Percentiles rank a stretch among this genome's conserved stretches.
Evolutionary conservation across 2,888 invertebrate species (phyloP).

Genomic region (Cephus rjabovi): DNA sequence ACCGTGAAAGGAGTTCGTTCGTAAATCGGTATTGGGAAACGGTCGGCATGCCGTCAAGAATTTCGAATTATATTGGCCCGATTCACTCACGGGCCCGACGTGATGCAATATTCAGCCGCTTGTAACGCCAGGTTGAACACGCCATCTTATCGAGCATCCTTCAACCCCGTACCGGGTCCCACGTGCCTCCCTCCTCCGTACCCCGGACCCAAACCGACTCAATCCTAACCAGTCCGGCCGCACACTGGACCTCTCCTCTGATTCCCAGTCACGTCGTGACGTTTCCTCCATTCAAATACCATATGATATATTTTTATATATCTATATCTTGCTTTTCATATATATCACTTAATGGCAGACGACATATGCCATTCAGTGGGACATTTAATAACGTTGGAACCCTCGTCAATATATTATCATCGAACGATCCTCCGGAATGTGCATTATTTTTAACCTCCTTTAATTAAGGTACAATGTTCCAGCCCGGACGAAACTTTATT

Average conservation of each 20-base stretch:
- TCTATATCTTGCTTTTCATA: neutral
- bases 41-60: neutral
- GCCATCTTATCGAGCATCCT: neutral
- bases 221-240: neutral
- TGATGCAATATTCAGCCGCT: constrained; percentile 5
- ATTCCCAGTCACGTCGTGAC: neutral
- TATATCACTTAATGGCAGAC: neutral
- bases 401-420: neutral
- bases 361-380: neutral
- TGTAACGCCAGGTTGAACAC: neutral
- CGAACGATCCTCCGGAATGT: neutral
- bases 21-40: neutral
- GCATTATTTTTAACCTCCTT: neutral
- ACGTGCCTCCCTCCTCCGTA: neutral
- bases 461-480: neutral
- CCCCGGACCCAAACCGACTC: neutral
- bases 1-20: neutral
- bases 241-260: neutral
- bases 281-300: neutral
- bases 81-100: constrained; percentile 6
- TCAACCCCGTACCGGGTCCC: neutral
- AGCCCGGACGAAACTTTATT: neutral
- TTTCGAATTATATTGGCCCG: neutral
- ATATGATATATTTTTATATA: neutral
- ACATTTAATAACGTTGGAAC: neutral